Evolutionary conservation across 2,113 vertebrate genomes (phyloP), one percentile per base, ranked within the genome.

Genomic region (Leiothrix lutea): DNA sequence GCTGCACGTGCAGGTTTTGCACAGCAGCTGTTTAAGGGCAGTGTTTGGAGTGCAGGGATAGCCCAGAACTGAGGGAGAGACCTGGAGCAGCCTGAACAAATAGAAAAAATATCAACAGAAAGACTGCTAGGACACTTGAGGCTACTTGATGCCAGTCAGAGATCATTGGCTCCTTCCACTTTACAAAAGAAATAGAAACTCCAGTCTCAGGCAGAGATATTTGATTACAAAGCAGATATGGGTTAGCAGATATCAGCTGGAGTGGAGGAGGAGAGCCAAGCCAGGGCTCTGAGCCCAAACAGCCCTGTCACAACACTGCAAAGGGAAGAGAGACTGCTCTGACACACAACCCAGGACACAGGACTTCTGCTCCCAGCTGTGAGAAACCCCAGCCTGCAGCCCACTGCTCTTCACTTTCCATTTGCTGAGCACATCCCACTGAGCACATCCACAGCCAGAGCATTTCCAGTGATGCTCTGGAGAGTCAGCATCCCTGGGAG

Each of bases 371-470:
- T 45, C 45, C 20, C 42, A 85, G 88, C 60, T 81, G 21, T 11
- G 16, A 79, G 70, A 48, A 85, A 79, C 42, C 31, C 78, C 62
- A 36, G 86, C 73, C 65, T 73, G 62, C 53, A 62, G 45, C 4
- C 54, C 57, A 10, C 48, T 29, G 28, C 36, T 60, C 28, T 72
- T 47, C 53, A 20, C 3, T 58, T 53, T 4, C 29, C 33, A 4
- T 72, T 42, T 56, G 17, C 62, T 35, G 28, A 75, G 54, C 38
- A 58, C 58, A 72, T 77, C 64, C 33, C 44, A 57, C n/a, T 51
- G 17, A 17, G 50, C 50, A 53, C 2, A 0, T 8, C 56, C 31
- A 20, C 8, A 0, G 58, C 29, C 80, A 70, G 44, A 79, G 48
- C 38, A 26, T 7, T 80, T 50, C 61, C 77, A 93, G 66, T 12